Percentiles rank a stretch among this genome's conserved stretches.
phyloP scores from a whole-genome alignment of 2,888 invertebrate species.

The Xestia sexstrigata region DNA sequence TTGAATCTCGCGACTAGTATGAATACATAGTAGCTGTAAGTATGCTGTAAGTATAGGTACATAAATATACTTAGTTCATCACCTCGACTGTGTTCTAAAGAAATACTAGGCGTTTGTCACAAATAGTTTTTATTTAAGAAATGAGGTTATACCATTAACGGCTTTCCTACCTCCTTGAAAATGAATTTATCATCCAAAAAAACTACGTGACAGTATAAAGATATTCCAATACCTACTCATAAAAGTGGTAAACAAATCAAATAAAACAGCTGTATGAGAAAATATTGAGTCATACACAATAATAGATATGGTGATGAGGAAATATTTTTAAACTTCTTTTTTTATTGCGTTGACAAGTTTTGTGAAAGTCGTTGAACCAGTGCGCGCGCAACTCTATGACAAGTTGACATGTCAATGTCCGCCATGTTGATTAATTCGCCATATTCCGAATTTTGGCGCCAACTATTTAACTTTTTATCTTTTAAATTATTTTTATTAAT shows the following conservation, averaged over 20 bases:
- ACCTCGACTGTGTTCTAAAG: not conserved
- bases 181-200: not conserved
- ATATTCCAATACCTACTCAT: conserved; percentile 34
- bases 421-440: conserved; percentile 72
- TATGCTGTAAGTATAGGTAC: too few relatives aligned
- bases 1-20: not conserved
- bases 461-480: conserved; percentile 45
- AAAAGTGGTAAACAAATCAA: conserved; percentile 51
- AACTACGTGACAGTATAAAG: conserved; percentile 4
- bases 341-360: conserved; percentile 59
- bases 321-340: conserved; percentile 60
- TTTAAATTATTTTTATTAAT: conserved; percentile 34
- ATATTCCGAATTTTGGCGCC: conserved; percentile 69
- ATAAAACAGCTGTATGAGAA: conserved; percentile 61
- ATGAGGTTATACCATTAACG: conserved; percentile 21
- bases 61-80: not conserved
- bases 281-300: conserved; percentile 66
- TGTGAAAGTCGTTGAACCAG: conserved; percentile 72
- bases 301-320: conserved; percentile 63
- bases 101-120: not conserved
- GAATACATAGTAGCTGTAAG: not conserved
- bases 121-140: conserved; percentile 30
- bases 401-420: conserved; percentile 77
- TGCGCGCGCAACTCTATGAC: conserved; percentile 59
- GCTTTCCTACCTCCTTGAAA: not conserved